These are phyloP conservation scores for Antheraea mylitta DNA, from an alignment of 1,140 invertebrate genomes.

Conservation along the genomic window DNA sequence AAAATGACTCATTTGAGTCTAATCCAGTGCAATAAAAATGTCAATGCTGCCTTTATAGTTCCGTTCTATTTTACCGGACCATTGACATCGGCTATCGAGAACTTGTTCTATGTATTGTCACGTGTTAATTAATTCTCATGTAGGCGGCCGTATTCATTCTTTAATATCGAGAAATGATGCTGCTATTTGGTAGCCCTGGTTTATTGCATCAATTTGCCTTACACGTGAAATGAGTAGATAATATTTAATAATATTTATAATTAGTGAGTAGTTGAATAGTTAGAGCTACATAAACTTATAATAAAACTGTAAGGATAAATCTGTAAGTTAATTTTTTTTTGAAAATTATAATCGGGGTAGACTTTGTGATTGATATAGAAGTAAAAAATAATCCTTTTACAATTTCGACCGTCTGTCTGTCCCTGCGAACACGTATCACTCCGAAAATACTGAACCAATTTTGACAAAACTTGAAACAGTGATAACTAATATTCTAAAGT, in stretches of 20 bases:
- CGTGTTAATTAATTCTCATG: conserved; percentile 72
- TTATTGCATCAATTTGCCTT: conserved; percentile 50
- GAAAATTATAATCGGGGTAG: no score
- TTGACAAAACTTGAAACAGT: no score
- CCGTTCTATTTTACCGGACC: conserved; percentile 53
- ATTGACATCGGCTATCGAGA: conserved; percentile 57
- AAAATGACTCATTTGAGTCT: conserved; percentile 55
- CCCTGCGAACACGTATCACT: no score
- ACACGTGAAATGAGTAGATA: conserved; percentile 42
- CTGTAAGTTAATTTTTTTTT: no score
- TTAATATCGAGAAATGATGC: conserved; percentile 36
- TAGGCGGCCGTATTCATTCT: conserved; percentile 59
- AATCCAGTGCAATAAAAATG: conserved; percentile 47
- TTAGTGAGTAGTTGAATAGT: no score
- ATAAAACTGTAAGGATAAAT: no score
- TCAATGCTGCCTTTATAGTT: conserved; percentile 51
- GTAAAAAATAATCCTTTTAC: no score
- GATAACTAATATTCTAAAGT: no score
- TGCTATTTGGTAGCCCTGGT: conserved; percentile 62
- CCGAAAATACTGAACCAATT: no score
- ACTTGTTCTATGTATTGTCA: conserved; percentile 54
- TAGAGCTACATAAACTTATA: no score
- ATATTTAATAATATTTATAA: conserved; percentile 3
- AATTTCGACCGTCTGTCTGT: no score
- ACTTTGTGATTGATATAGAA: no score